Evolutionary conservation across 2,797 vertebrate species (phyloP), one percentile per base, ranked within the genome.

Genomic region (Triplophysa bombifrons): DNA sequence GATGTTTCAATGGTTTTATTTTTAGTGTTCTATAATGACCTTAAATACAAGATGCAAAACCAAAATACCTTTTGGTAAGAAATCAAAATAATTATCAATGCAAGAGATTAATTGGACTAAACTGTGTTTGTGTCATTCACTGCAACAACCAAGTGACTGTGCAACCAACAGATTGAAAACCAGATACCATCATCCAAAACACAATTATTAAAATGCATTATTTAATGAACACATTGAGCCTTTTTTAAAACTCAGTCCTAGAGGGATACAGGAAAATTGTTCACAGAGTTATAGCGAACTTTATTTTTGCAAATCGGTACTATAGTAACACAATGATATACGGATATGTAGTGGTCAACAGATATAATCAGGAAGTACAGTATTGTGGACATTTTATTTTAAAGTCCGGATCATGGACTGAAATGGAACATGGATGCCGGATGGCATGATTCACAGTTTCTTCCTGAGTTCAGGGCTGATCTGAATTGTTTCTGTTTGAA

Each of bases 361-460:
- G 73, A 51, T 56, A 25, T 56, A 56, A 67, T 56, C 64, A n/a
- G 38, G 51, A 76, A 27, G 50, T 38, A 38, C 34, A 7, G 34
- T 44, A 56, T 46, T 66, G 16, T 10, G 17, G 53, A 14, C 3
- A 19, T 44, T 44, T 67, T 76, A 44, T 46, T 66, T 27, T 41
- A 56, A 76, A 9, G 63, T 76, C 7, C 0, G 34, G 67, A 30
- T 55, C 16, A 7, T 11, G 27, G 51, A 58, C 27, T 67, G 41
- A 58, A 48, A 48, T 3, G 12, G 22, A 76, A 68, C 25, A 44
- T 34, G 19, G 25, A 60, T 9, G 19, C 34, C 1, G 51, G 17
- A 16, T 46, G 30, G n/a, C 48, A n/a, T 56, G 27, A 20, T 30
- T 67, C 50, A 55, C 44, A n/a, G 30, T 34, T 20, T 46, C 61